phyloP scores from a whole-genome alignment of 1,140 invertebrate species.

The Drosophila setifemur region DNA sequence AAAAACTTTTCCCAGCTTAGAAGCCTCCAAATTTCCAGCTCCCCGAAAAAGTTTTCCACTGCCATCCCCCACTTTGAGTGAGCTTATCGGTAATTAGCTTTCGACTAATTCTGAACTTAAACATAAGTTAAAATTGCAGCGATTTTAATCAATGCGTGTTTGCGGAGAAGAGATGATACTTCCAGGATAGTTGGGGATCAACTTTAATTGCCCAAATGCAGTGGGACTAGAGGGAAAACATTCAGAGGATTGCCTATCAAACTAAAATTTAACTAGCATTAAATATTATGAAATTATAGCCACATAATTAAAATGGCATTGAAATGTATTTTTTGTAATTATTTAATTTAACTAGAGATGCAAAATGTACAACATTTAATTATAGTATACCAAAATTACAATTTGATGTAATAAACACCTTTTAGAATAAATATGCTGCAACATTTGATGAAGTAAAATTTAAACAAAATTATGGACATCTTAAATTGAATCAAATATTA shows the following conservation, averaged over 20 bases:
- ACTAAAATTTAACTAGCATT: background rate
- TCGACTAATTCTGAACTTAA: slow-evolving; percentile 71
- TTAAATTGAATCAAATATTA: background rate
- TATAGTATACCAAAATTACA: too few species aligned
- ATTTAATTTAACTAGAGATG: too few species aligned
- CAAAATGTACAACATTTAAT: too few species aligned
- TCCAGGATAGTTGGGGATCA: background rate
- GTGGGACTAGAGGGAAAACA: background rate
- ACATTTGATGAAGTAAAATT: too few species aligned
- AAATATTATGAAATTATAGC: too few species aligned
- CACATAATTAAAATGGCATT: too few species aligned
- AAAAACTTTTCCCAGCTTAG: slow-evolving; percentile 61
- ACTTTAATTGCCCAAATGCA: background rate
- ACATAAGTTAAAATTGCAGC: slow-evolving; percentile 63
- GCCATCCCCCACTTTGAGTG: slow-evolving; percentile 40
- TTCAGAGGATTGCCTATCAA: background rate
- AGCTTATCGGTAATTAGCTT: slow-evolving; percentile 78
- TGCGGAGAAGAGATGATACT: background rate
- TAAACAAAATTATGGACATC: too few species aligned
- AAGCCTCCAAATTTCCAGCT: too few species aligned
- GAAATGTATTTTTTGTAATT: too few species aligned
- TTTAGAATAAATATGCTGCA: too few species aligned
- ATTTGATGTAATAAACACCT: too few species aligned
- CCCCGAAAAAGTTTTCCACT: slow-evolving; percentile 42
- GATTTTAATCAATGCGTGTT: slow-evolving; percentile 57